These are phyloP conservation scores for Oscheius sp. DNA, from an alignment of 1,140 invertebrate species.

Conservation along the genomic window DNA sequence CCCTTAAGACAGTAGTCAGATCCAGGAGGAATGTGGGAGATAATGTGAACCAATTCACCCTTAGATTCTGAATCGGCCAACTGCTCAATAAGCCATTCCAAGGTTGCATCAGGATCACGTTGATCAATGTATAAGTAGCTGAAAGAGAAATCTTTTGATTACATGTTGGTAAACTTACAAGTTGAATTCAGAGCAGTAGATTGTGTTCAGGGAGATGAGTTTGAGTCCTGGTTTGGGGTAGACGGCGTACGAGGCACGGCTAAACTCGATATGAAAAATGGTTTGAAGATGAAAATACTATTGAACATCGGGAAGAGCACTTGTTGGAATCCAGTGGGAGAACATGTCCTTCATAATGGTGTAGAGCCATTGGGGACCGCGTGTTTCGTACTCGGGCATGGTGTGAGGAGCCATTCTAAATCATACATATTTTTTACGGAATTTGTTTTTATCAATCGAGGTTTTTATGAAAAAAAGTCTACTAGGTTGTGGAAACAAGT, in stretches of 20 bases:
- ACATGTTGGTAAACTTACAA: conserved; percentile 57
- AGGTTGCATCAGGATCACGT: conserved; percentile 85
- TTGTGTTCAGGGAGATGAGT: conserved; percentile 64
- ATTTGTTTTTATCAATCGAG: too few species aligned
- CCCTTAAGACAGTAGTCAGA: conserved; percentile 68
- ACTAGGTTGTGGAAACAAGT: too few species aligned
- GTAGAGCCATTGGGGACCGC: conserved; percentile 78
- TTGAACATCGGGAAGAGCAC: conserved; percentile 77
- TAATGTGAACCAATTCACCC: conserved; percentile 83
- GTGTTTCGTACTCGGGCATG: conserved; percentile 41
- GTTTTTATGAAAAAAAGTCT: too few species aligned
- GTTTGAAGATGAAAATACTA: conserved; percentile 53
- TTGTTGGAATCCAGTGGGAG: conserved; percentile 81
- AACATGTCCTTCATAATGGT: conserved; percentile 80
- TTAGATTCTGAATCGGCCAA: conserved; percentile 86
- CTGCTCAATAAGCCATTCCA: conserved; percentile 91
- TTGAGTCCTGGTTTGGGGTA: conserved; percentile 60
- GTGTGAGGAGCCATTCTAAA: conserved; percentile 49
- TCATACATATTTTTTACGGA: too few species aligned
- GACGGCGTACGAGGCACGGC: conserved; percentile 62
- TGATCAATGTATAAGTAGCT: conserved; percentile 92
- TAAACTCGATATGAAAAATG: conserved; percentile 38
- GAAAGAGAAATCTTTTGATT: conserved; percentile 64
- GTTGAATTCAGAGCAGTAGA: conserved; percentile 63
- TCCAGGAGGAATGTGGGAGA: conserved; percentile 93